Evolutionary conservation across 2,113 vertebrate genomes (phyloP).

Genomic region (Tenrec ecaudatus): DNA sequence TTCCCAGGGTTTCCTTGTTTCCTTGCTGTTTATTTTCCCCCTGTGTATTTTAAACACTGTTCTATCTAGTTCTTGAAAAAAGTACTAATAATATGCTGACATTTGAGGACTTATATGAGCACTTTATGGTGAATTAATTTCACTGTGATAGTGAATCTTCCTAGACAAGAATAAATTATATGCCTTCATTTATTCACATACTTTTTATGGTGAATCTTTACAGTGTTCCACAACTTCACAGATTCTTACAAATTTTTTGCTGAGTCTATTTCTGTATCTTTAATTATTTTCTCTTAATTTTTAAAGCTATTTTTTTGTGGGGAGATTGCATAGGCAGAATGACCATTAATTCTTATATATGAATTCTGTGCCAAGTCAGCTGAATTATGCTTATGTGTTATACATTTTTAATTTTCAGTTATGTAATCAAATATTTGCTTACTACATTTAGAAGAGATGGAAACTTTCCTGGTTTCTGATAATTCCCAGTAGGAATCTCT

Average conservation of each 20-base stretch:
- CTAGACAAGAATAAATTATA: neutral
- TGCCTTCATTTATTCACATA: conserved; percentile 14
- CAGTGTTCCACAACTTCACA: neutral
- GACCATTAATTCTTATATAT: neutral
- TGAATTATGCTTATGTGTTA: neutral
- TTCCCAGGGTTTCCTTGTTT: conserved; percentile 8
- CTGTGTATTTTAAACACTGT: neutral
- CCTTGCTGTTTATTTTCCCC: neutral
- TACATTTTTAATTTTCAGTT: conserved; percentile 12
- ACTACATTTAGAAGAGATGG: neutral
- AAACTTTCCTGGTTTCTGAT: neutral
- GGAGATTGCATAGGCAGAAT: neutral
- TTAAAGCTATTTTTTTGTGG: neutral
- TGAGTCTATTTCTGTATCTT: conserved; percentile 53
- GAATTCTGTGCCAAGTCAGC: neutral
- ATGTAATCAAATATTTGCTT: neutral
- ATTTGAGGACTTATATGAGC: neutral
- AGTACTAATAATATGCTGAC: neutral
- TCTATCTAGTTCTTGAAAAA: neutral
- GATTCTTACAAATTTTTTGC: neutral
- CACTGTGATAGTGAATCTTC: neutral
- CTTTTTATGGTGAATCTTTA: neutral
- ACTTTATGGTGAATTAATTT: conserved; percentile 38
- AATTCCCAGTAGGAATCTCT: neutral
- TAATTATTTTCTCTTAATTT: neutral